Percentiles rank a stretch among this genome's conserved stretches.
Evolutionary conservation across 2,113 vertebrate genomes (phyloP).

Genomic region (Rhinichthys klamathensis): DNA sequence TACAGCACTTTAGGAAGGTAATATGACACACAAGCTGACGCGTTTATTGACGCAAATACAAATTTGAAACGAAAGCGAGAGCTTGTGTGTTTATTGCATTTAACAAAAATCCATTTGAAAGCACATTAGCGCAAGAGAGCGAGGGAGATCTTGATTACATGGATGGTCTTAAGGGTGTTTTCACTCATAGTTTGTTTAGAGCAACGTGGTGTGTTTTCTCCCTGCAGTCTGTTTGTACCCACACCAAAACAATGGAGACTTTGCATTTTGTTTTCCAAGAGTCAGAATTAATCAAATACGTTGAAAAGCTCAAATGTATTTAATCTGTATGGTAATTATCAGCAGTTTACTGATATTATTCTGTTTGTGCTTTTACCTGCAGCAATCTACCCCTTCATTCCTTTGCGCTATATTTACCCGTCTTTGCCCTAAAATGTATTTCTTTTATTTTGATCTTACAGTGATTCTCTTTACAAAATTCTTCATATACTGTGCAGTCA

Average conservation of each 20-base stretch:
- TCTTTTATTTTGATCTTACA: not conserved
- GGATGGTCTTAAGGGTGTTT: not conserved
- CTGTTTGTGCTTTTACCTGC: not conserved
- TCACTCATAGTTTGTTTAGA: not conserved
- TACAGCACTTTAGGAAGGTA: conserved; percentile 12
- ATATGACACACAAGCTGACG: conserved; percentile 2
- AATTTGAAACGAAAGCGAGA: conserved; percentile 13
- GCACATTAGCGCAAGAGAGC: not conserved
- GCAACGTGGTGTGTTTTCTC: not conserved
- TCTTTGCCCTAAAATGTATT: not conserved
- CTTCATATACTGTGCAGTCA: not conserved
- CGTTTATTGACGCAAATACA: not conserved
- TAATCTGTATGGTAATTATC: not conserved
- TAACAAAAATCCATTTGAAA: conserved; percentile 18
- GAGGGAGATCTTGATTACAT: conserved; percentile 12
- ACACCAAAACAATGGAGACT: not conserved
- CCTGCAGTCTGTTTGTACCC: not conserved
- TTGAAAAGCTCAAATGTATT: not conserved
- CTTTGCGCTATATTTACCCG: not conserved
- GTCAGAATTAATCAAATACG: not conserved
- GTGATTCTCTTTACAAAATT: not conserved
- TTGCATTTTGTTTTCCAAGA: not conserved
- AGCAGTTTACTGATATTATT: not conserved
- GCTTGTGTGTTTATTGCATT: conserved; percentile 9
- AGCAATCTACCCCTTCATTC: not conserved